phyloP scores from a whole-genome alignment of 2,797 vertebrate species.

The Anolis apletophallus region DNA sequence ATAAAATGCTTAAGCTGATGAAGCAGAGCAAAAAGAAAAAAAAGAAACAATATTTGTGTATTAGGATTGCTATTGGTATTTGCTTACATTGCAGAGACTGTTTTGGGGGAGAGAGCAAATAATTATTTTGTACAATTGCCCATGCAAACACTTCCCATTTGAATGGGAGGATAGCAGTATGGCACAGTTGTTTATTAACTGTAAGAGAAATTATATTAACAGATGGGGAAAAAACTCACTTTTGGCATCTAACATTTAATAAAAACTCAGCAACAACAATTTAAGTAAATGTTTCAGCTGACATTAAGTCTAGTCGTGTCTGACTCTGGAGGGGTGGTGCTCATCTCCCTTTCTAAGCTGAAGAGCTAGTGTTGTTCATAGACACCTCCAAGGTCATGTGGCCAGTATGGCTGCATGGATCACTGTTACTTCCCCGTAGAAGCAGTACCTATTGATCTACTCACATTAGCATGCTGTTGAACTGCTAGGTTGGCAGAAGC shows the following conservation, averaged over 20 bases:
- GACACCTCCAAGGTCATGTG: too few relatives aligned
- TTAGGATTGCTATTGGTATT: conserved; percentile 62
- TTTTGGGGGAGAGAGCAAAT: conserved; percentile 61
- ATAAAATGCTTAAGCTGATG: conserved; percentile 63
- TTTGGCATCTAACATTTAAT: conserved; percentile 13
- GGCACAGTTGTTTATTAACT: conserved; percentile 26
- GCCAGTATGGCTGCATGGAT: too few relatives aligned
- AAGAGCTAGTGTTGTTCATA: too few relatives aligned
- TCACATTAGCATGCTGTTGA: too few relatives aligned
- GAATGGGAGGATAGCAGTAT: conserved; percentile 32
- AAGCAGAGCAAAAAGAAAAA: conserved; percentile 67
- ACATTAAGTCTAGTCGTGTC: too few relatives aligned
- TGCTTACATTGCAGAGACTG: conserved; percentile 59
- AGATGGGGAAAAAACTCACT: background rate
- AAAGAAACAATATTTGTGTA: conserved; percentile 70
- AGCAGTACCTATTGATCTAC: too few relatives aligned
- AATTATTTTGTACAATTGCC: conserved; percentile 63
- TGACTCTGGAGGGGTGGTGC: too few relatives aligned
- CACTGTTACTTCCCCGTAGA: too few relatives aligned
- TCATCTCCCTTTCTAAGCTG: too few relatives aligned
- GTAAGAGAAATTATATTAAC: conserved; percentile 16
- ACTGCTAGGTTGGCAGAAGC: too few relatives aligned
- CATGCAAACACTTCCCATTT: conserved; percentile 64
- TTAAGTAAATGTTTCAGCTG: too few relatives aligned
- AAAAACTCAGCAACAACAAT: conserved; percentile 8